Evolutionary conservation across 2,797 vertebrate genomes (phyloP).

Genomic region (Sebastes dallii): DNA sequence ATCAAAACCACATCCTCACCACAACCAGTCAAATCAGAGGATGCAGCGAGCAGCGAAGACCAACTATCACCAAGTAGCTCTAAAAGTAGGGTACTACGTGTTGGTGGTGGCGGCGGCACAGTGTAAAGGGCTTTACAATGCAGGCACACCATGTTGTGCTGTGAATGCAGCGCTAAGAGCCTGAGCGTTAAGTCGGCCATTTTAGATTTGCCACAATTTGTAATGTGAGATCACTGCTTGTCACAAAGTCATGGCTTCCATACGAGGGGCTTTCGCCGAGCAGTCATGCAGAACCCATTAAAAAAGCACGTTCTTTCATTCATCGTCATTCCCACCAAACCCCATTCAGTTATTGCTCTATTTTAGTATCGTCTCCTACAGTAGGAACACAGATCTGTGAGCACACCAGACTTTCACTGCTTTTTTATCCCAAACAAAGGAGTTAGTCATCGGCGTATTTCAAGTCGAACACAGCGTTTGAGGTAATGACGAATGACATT

Average conservation of each 20-base stretch:
- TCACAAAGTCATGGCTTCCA: constrained; percentile 77
- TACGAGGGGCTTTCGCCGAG: neutral
- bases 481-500: constrained; percentile 46
- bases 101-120: neutral
- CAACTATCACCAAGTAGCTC: constrained; percentile 39
- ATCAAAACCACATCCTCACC: constrained; percentile 72
- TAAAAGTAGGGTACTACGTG: constrained; percentile 11
- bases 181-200: constrained; percentile 77
- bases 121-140: constrained; percentile 31
- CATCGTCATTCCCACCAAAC: neutral
- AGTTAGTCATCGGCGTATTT: constrained; percentile 3
- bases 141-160: constrained; percentile 73
- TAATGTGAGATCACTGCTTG: constrained; percentile 76
- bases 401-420: constrained; percentile 5
- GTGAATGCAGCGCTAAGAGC: constrained; percentile 40
- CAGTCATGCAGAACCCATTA: neutral
- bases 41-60: neutral
- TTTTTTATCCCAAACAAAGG: constrained; percentile 46
- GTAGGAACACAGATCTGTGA: neutral
- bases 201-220: constrained; percentile 82
- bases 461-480: neutral
- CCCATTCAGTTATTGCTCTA: neutral
- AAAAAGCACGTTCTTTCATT: neutral
- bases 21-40: constrained; percentile 22
- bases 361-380: neutral